These are phyloP conservation scores for Mya arenaria DNA, from an alignment of 1,140 invertebrate genomes.

Conservation along the genomic window DNA sequence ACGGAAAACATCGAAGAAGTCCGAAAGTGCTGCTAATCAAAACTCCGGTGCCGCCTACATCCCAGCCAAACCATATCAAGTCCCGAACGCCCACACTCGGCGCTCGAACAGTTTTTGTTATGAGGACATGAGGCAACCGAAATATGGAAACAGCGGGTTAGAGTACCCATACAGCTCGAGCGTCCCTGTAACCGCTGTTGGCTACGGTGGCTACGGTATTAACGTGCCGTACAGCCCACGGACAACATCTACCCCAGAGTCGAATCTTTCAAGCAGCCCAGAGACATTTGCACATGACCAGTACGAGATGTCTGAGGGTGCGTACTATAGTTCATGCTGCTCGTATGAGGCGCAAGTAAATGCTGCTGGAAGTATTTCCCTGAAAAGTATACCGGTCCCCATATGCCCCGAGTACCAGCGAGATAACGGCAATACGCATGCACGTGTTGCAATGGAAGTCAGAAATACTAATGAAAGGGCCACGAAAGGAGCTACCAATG, in stretches of 20 bases:
- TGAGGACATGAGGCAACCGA: not conserved
- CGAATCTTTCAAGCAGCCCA: constrained; percentile 9
- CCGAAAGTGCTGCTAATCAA: not conserved
- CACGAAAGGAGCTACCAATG: no score
- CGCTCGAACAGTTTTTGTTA: constrained; percentile 36
- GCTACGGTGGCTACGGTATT: not conserved
- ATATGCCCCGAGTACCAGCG: not conserved
- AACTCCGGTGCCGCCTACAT: not conserved
- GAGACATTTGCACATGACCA: constrained; percentile 3
- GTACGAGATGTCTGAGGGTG: no score
- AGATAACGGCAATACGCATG: not conserved
- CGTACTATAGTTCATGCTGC: not conserved
- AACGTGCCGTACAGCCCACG: not conserved
- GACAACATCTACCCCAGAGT: constrained; percentile 21
- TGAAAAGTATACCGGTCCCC: not conserved
- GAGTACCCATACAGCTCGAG: constrained; percentile 5
- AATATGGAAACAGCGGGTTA: not conserved
- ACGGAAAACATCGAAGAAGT: constrained; percentile 76
- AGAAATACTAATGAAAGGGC: not conserved
- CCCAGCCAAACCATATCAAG: not conserved
- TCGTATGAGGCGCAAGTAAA: not conserved
- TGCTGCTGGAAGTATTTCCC: not conserved
- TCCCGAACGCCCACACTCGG: not conserved
- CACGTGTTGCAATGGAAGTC: not conserved
- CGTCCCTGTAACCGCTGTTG: not conserved